A percentile compares a stretch with the other conserved stretches of the same genome.
phyloP scores from a whole-genome alignment of 2,113 vertebrate species.

The Ophthalmolycus amberensis region DNA sequence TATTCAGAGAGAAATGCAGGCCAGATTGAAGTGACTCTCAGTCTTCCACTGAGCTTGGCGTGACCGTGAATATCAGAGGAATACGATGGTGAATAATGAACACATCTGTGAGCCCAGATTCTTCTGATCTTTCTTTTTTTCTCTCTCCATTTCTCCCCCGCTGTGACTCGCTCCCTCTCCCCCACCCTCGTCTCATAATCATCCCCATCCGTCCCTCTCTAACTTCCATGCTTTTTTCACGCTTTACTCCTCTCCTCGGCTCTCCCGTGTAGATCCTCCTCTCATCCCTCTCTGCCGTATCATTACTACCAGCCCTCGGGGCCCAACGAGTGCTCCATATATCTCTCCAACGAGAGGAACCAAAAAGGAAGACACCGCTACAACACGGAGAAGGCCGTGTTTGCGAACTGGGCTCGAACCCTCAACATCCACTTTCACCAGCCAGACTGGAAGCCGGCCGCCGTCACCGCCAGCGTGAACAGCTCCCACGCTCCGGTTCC shows the following conservation, averaged over 20 bases:
- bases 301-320: slow-evolving; percentile 93
- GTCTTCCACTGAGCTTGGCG: slow-evolving; percentile 26
- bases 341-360: slow-evolving; percentile 91
- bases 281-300: slow-evolving; percentile 89
- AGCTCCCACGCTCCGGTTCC: slow-evolving; percentile 12
- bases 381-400: slow-evolving; percentile 93
- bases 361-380: slow-evolving; percentile 92
- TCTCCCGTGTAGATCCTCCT: slow-evolving; percentile 60
- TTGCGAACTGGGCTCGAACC: slow-evolving; percentile 92
- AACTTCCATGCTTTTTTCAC: slow-evolving; percentile 24
- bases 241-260: slow-evolving; percentile 26
- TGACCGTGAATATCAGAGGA: slow-evolving; percentile 44
- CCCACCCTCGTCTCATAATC: slow-evolving; percentile 45
- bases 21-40: slow-evolving; percentile 30
- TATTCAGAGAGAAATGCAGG: slow-evolving; percentile 10
- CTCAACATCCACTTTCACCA: slow-evolving; percentile 92
- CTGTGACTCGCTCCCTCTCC: slow-evolving; percentile 23
- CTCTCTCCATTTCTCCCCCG: slow-evolving; percentile 38
- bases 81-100: slow-evolving; percentile 58
- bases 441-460: slow-evolving; percentile 88
- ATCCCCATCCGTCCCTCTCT: slow-evolving; percentile 41
- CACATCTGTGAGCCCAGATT: slow-evolving; percentile 41
- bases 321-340: slow-evolving; percentile 93
- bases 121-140: slow-evolving; percentile 59
- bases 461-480: slow-evolving; percentile 46